Conservation (phyloP, 2,797 vertebrate species). For the Astyanax mexicanus region DNA sequence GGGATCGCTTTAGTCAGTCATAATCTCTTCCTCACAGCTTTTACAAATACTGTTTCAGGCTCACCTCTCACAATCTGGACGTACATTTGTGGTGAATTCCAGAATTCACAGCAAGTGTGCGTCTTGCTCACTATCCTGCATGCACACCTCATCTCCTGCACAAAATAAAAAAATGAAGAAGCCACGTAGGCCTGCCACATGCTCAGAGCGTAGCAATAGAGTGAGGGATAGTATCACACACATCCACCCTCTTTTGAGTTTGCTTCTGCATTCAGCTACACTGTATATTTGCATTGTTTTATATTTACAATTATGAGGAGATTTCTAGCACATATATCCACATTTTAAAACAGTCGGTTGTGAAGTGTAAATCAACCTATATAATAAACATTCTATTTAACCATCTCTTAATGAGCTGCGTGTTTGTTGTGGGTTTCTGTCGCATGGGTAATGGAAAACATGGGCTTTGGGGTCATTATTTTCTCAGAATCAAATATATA, state of each 20-base stretch:
- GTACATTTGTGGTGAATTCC: conserved; percentile 41
- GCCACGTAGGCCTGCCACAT: conserved; percentile 29
- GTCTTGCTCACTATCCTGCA: conserved; percentile 70
- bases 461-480: too few species aligned
- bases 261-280: conserved; percentile 67
- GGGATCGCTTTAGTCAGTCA: not conserved
- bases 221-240: conserved; percentile 62
- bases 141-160: conserved; percentile 46
- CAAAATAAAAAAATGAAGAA: too few species aligned
- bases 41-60: not conserved
- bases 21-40: conserved; percentile 4
- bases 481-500: too few species aligned
- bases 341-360: conserved; percentile 69
- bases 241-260: conserved; percentile 58
- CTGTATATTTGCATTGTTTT: conserved; percentile 78
- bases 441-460: not conserved
- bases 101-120: conserved; percentile 66
- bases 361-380: conserved; percentile 81
- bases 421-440: conserved; percentile 16
- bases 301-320: conserved; percentile 68
- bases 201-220: conserved; percentile 57
- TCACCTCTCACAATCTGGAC: not conserved
- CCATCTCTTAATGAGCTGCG: conserved; percentile 63
- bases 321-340: conserved; percentile 77
- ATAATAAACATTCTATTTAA: conserved; percentile 85